These are phyloP conservation scores for Brevimyrus niger DNA, from an alignment of 2,113 vertebrate species.

Conservation along the genomic window DNA sequence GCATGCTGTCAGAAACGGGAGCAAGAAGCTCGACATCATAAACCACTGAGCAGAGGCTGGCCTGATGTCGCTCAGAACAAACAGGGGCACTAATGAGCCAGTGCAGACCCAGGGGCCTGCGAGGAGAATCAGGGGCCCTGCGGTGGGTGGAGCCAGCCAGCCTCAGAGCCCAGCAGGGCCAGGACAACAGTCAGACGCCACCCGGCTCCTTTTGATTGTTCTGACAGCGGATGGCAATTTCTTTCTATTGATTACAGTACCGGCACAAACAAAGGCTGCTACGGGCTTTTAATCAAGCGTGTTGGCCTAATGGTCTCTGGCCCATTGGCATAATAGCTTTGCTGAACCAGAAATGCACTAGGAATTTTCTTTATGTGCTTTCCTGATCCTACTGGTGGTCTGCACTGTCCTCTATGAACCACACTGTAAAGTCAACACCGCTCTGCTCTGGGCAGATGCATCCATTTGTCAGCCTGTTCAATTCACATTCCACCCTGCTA, in stretches of 20 bases:
- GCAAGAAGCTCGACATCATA: not conserved
- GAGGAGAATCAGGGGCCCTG: not conserved
- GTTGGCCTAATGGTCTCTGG: not conserved
- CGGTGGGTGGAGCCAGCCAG: not conserved
- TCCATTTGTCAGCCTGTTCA: not conserved
- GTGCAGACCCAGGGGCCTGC: not conserved
- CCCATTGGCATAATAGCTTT: not conserved
- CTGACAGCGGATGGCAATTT: constrained; percentile 2
- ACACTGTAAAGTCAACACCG: not conserved
- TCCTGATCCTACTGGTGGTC: not conserved
- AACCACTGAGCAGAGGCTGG: not conserved
- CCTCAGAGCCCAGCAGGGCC: not conserved
- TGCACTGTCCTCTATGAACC: not conserved
- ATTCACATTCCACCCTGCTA: not conserved
- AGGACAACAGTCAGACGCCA: not conserved
- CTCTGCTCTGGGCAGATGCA: not conserved
- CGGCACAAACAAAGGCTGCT: not conserved
- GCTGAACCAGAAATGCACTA: not conserved
- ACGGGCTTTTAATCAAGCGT: not conserved
- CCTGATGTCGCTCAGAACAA: not conserved
- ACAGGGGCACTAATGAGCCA: not conserved
- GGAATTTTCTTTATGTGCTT: not conserved
- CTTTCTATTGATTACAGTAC: constrained; percentile 13
- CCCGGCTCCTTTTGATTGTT: not conserved
- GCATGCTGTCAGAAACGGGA: not conserved